Percentiles rank a stretch among this genome's conserved stretches.
Conservation (phyloP, 1,140 invertebrate genomes). For the Wiebesia pumilae region DNA sequence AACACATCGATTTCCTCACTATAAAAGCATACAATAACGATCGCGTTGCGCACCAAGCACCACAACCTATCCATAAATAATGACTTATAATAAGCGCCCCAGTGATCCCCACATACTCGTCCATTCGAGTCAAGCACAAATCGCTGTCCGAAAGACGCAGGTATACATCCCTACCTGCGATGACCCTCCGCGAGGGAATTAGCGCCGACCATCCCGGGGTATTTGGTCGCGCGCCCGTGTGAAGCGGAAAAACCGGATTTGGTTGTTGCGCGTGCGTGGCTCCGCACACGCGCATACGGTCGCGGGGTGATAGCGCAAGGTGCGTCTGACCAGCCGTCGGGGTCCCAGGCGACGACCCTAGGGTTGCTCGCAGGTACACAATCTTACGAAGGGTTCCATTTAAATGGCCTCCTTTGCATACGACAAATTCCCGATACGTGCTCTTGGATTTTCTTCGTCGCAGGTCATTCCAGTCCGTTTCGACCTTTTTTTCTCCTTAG, state of each 20-base stretch:
- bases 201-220: not conserved
- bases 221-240: not conserved
- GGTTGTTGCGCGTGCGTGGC: not conserved
- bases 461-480: not conserved
- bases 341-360: not conserved
- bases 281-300: not conserved
- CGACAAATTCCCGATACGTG: not conserved
- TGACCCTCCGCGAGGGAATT: not conserved
- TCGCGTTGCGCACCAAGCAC: not conserved
- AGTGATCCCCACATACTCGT: not conserved
- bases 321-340: not conserved
- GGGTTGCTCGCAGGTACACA: not conserved
- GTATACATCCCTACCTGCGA: not conserved
- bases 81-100: not conserved
- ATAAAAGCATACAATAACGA: not conserved
- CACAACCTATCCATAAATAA: slow-evolving; percentile 18
- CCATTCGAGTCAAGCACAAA: not conserved
- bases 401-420: not conserved
- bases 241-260: not conserved
- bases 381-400: not conserved
- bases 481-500: not conserved
- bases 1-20: not conserved
- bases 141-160: not conserved
- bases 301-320: not conserved
- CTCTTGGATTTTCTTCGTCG: not conserved